Base-by-base conservation (phyloP, 1,140 invertebrate genomes). In the Trichonephila inaurata region DNA sequence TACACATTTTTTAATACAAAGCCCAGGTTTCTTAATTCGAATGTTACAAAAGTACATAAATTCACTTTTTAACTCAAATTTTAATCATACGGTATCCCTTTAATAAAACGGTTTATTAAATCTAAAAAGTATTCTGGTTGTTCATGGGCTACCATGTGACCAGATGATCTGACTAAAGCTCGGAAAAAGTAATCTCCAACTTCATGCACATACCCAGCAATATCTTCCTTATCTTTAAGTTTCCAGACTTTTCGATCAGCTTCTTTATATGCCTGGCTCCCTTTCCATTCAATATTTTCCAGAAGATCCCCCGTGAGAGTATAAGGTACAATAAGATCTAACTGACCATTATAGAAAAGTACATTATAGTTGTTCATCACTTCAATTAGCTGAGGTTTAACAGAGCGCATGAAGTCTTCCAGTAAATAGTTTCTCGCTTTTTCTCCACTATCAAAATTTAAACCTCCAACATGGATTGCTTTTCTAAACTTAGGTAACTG, bases 311-410 rank as follows among this genome's bases (percentile, higher is more conserved):
- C 96, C 0, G 98, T 98, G 58, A 97, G 95, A 0, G 97, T 97
- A 95, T 98, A 98, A 2, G 98, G 97, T 2, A 98, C 97, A 95
- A 98, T 98, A n/a, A 99, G 97, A 95, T 99, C 98, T 62, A 98
- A 95, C 95, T 98, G 98, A 0, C 98, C 98, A 95, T 97, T 98
- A 95, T 98, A 98, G 7, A 95, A 69, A 60, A 95, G 19, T 0
- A 94, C 85, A 60, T 94, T 94, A 81, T 95, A 95, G 51, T 95
- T 93, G 89, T 96, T 95, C 96, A 97, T 93, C 1, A 99, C 95
- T 91, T 97, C 97, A 10, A 97, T 96, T 82, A 99, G 96, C 97
- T 97, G 97, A 1, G 97, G 97, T 69, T 97, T 97, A 33, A 98
- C 97, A 0, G 97, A 98, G 95, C 98, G 96, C 97, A 98, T 98